Conservation (phyloP, 2,888 invertebrate genomes). For the Limnephilus marmoratus region DNA sequence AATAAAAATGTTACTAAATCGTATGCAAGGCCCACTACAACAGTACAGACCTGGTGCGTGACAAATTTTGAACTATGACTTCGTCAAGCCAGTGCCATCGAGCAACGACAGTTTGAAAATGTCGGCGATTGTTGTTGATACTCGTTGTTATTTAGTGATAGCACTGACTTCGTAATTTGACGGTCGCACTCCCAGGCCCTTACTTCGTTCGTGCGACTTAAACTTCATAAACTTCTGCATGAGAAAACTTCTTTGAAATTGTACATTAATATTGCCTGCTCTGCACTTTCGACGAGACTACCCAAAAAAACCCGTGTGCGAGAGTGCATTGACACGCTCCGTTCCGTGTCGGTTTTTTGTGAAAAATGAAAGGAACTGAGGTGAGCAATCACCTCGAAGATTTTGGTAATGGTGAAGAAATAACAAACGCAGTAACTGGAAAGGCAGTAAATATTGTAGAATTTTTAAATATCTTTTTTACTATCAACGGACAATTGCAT, state of each 20-base stretch:
- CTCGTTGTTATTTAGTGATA: no score
- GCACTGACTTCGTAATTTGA: no score
- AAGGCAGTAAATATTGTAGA: not conserved
- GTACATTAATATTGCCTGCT: not conserved
- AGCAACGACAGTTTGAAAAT: no score
- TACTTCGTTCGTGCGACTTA: not conserved
- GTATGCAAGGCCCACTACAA: no score
- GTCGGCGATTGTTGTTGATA: no score
- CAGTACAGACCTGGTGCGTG: no score
- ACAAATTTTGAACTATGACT: no score
- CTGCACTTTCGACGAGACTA: not conserved
- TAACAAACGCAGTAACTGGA: not conserved
- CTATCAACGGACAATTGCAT: not conserved
- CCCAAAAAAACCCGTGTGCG: not conserved
- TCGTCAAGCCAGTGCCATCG: no score
- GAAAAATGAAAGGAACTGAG: not conserved
- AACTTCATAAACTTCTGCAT: not conserved
- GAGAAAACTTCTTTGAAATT: not conserved
- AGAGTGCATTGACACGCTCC: not conserved
- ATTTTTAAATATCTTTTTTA: not conserved
- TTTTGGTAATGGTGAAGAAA: not conserved
- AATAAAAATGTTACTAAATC: no score
- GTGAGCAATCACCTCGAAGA: not conserved
- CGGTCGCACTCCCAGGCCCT: no score
- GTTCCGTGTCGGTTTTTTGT: not conserved